Conservation (phyloP, 2,888 invertebrate species). For the Limnephilus rhombicus region DNA sequence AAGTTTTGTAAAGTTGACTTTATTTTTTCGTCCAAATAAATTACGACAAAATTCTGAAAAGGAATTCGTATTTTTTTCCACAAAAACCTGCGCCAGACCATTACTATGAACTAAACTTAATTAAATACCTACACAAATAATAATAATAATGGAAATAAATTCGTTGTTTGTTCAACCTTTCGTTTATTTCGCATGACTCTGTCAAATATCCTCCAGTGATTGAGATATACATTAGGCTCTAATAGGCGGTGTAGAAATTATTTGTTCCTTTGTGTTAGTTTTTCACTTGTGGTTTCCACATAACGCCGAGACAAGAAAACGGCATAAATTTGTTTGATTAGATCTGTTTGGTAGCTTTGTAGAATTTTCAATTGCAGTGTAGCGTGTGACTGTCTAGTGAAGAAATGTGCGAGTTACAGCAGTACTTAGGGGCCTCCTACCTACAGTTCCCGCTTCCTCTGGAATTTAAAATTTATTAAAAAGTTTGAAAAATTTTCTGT, state of each 20-base stretch:
- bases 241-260: neutral
- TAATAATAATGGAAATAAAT: neutral
- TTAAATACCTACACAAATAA: neutral
- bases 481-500: neutral
- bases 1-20: neutral
- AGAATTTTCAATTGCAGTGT: slow-evolving; percentile 46
- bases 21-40: neutral
- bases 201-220: neutral
- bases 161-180: neutral
- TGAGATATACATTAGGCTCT: neutral
- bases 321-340: slow-evolving; percentile 45
- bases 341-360: slow-evolving; percentile 51
- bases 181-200: slow-evolving; percentile 1
- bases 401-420: slow-evolving; percentile 9
- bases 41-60: neutral
- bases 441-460: neutral
- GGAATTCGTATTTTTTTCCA: neutral
- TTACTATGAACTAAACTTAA: neutral
- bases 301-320: slow-evolving; percentile 14
- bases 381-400: slow-evolving; percentile 36
- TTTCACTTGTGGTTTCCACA: slow-evolving; percentile 13
- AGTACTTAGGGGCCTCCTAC: neutral
- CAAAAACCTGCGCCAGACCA: neutral
- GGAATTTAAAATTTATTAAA: neutral
- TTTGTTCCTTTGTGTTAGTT: neutral